A percentile compares a stretch with the other conserved stretches of the same genome.
Conservation (phyloP, 2,797 vertebrate species). For the Hippopotamyrus pictus region DNA sequence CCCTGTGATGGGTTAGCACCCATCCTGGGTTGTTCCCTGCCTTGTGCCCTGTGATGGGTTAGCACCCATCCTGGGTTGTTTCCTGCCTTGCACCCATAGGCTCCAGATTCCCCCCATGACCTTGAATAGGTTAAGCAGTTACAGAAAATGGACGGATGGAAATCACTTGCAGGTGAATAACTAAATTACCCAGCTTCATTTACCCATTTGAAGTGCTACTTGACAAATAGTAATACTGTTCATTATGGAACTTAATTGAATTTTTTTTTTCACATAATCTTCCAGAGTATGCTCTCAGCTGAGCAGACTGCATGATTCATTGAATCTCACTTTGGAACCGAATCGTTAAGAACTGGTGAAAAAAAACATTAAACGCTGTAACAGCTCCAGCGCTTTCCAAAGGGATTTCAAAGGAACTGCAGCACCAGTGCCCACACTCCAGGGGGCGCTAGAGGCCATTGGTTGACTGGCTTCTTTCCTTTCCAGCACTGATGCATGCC, state of each 20-base stretch:
- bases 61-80: neutral
- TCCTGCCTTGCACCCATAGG: neutral
- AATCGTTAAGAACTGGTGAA: neutral
- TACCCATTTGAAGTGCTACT: neutral
- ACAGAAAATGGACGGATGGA: neutral
- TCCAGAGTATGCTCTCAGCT: neutral
- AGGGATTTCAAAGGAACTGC: neutral
- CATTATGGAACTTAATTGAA: neutral
- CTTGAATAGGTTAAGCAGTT: neutral
- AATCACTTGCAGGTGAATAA: neutral
- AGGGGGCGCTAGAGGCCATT: neutral
- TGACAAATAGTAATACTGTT: neutral
- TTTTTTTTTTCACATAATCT: neutral
- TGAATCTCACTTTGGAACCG: neutral
- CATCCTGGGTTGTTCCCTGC: neutral
- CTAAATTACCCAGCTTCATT: neutral
- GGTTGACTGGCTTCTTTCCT: neutral
- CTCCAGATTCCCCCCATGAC: neutral
- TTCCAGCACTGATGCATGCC: constrained; percentile 87
- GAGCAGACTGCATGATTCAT: neutral
- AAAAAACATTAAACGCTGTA: neutral
- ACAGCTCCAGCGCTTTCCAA: neutral
- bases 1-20: too few relatives aligned
- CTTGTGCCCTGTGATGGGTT: too few relatives aligned
- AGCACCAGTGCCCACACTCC: neutral